Conservation (phyloP, 2,113 vertebrate genomes). For the Carassius gibelio region DNA sequence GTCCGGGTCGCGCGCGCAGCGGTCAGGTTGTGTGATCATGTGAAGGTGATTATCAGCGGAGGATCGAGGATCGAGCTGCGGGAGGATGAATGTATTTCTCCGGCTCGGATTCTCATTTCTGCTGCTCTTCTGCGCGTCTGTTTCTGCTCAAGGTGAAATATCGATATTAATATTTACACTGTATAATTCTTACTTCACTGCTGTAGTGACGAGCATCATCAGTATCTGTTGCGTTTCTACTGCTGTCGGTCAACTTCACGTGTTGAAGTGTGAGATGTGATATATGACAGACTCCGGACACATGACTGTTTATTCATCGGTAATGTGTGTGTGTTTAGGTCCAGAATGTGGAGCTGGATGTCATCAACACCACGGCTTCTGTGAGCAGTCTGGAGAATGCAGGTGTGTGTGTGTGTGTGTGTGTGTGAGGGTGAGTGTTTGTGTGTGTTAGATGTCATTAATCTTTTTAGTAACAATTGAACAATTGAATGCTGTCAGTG, state of each 20-base stretch:
- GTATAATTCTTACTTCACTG: background rate
- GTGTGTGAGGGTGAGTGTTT: no score
- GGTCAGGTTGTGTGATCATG: background rate
- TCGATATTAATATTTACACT: background rate
- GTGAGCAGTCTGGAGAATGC: constrained; percentile 85
- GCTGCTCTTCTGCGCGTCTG: constrained; percentile 66
- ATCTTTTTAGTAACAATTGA: background rate
- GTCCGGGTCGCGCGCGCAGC: background rate
- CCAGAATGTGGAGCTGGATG: constrained; percentile 83
- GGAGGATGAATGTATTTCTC: constrained; percentile 51
- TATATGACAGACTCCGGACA: background rate
- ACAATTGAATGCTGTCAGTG: background rate
- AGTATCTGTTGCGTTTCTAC: background rate
- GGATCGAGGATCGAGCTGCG: constrained; percentile 23
- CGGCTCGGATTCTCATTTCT: constrained; percentile 66
- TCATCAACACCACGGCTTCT: constrained; percentile 82
- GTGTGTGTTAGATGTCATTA: background rate
- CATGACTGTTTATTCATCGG: background rate
- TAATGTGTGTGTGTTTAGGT: constrained; percentile 64
- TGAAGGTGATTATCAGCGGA: constrained; percentile 60
- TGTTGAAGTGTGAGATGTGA: background rate
- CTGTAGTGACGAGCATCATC: background rate
- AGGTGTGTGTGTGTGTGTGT: constrained; percentile 78
- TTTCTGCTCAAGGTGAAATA: constrained; percentile 76
- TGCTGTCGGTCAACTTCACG: background rate